Evolutionary conservation across 2,888 invertebrate species (phyloP).

Genomic region (Caenorhabditis zanzibari): DNA sequence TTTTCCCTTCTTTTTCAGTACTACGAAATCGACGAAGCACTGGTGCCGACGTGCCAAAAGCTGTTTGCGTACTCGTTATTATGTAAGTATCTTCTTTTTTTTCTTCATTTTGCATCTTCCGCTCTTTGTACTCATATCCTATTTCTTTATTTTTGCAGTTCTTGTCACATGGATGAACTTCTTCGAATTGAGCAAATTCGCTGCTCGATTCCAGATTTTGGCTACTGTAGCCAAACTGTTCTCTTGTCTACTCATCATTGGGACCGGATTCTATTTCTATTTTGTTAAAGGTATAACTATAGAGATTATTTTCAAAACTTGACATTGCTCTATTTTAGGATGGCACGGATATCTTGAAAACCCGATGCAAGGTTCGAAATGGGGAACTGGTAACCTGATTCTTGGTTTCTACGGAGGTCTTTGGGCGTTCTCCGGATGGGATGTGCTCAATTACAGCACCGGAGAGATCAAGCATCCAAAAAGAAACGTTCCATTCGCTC

Average conservation of each 20-base stretch:
- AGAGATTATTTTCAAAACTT: not conserved
- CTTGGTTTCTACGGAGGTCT: conserved; percentile 82
- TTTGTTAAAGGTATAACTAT: conserved; percentile 77
- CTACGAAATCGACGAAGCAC: conserved; percentile 78
- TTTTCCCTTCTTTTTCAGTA: conserved; percentile 67
- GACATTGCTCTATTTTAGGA: conserved; percentile 43
- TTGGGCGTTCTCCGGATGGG: conserved; percentile 83
- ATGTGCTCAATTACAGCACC: conserved; percentile 82
- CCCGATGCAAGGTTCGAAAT: conserved; percentile 78
- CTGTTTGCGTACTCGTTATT: conserved; percentile 81
- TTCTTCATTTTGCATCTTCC: conserved; percentile 19
- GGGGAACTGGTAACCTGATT: conserved; percentile 78
- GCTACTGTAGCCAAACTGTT: conserved; percentile 81
- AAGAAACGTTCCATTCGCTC: conserved; percentile 81
- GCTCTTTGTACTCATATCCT: conserved; percentile 49
- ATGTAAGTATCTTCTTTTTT: conserved; percentile 72
- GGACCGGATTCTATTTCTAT: conserved; percentile 81
- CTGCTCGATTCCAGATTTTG: conserved; percentile 81
- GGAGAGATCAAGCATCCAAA: conserved; percentile 80
- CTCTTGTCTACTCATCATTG: conserved; percentile 80
- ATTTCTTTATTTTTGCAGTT: conserved; percentile 70
- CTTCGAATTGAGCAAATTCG: conserved; percentile 81
- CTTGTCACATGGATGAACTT: conserved; percentile 83
- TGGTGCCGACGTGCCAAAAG: conserved; percentile 79
- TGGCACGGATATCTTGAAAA: conserved; percentile 75